phyloP scores from a whole-genome alignment of 2,113 vertebrate genomes.

The Gorilla gorilla region DNA sequence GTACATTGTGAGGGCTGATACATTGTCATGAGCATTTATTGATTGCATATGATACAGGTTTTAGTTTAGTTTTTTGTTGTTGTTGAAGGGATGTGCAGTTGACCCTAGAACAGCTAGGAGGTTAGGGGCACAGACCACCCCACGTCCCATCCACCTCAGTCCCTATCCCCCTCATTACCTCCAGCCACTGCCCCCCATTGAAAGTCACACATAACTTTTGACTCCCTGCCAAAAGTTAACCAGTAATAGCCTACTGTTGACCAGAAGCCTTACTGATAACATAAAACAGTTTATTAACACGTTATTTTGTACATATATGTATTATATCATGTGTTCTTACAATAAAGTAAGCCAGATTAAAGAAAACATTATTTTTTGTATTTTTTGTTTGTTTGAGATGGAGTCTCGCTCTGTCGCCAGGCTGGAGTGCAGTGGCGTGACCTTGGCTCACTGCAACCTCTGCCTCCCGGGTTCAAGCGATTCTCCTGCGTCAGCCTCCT shows the following conservation, averaged over 20 bases:
- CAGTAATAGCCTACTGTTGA: not conserved
- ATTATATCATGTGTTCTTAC: not conserved
- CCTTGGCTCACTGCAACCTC: too few species aligned
- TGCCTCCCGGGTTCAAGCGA: too few species aligned
- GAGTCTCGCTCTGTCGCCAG: too few species aligned
- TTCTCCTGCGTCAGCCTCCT: too few species aligned
- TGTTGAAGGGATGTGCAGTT: not conserved
- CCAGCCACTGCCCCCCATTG: not conserved
- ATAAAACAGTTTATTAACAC: not conserved
- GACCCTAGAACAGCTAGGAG: not conserved
- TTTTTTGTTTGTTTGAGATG: too few species aligned
- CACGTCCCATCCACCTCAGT: too few species aligned
- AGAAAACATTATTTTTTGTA: not conserved
- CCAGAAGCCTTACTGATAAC: not conserved
- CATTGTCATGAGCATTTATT: not conserved
- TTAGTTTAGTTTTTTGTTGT: conserved; percentile 25
- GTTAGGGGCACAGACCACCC: not conserved
- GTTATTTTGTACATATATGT: not conserved
- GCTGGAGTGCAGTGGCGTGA: too few species aligned
- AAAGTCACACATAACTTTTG: not conserved
- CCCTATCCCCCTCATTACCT: too few species aligned
- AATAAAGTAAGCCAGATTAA: not conserved
- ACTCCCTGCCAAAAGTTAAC: not conserved
- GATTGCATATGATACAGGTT: not conserved
- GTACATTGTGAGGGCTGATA: not conserved